A percentile compares a stretch with the other conserved stretches of the same genome.
Conservation (phyloP, 2,113 vertebrate species). For the Scytalopus superciliaris region DNA sequence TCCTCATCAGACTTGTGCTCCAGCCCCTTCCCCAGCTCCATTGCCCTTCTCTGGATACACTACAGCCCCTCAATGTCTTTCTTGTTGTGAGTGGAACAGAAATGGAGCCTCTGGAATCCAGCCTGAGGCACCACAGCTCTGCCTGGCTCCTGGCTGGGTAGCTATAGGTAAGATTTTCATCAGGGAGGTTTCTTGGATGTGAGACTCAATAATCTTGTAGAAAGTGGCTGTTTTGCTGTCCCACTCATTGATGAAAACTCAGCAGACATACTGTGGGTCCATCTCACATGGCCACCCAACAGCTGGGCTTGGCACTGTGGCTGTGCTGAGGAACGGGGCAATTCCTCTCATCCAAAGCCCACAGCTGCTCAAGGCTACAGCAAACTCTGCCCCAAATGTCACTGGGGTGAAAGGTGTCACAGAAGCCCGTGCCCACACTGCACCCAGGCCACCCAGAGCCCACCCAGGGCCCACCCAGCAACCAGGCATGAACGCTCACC, state of each 20-base stretch:
- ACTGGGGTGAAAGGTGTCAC: neutral
- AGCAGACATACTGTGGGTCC: neutral
- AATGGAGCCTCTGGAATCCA: neutral
- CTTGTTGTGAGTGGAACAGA: neutral
- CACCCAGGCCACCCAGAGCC: fast-evolving
- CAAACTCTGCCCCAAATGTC: neutral
- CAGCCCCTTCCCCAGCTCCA: neutral
- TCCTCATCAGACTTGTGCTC: neutral
- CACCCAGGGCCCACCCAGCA: neutral
- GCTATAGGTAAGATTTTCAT: neutral
- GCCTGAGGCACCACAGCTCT: neutral
- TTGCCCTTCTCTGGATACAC: fast-evolving
- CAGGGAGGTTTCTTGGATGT: neutral
- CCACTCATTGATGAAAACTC: neutral
- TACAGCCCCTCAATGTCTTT: neutral
- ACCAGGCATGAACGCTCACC: neutral
- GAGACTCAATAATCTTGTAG: neutral
- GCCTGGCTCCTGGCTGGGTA: neutral
- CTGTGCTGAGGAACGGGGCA: fast-evolving
- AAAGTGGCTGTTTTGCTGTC: neutral
- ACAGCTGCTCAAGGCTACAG: neutral
- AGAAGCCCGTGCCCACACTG: neutral
- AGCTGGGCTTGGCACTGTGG: fast-evolving
- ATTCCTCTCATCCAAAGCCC: neutral
- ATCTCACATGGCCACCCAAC: neutral